A percentile compares a stretch with the other conserved stretches of the same genome.
These are phyloP conservation scores for Urophycis tenuis DNA, from an alignment of 2,797 vertebrate genomes.

Conservation along the genomic window DNA sequence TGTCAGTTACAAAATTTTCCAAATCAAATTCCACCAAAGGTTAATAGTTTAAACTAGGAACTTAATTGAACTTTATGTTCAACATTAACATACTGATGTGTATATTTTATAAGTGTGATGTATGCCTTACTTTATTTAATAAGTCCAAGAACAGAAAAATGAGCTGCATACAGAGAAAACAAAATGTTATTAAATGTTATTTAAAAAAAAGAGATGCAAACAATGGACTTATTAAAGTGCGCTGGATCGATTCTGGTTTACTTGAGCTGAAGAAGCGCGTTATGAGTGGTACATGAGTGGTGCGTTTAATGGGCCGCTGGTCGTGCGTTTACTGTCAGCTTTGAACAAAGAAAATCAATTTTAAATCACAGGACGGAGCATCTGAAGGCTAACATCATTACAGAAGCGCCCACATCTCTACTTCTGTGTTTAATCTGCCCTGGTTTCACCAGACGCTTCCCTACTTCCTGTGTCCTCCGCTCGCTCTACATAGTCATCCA, in stretches of 20 bases:
- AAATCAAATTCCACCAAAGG: constrained; percentile 4
- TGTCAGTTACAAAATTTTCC: background rate
- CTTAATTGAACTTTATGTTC: background rate
- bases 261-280: background rate
- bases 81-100: background rate
- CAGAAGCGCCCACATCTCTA: background rate
- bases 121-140: background rate
- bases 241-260: background rate
- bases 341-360: constrained; percentile 1
- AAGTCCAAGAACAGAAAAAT: background rate
- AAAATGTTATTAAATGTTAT: background rate
- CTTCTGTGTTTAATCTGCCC: background rate
- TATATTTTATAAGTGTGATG: background rate
- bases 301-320: background rate
- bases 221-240: background rate
- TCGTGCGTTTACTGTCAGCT: background rate
- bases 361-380: background rate
- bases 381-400: background rate
- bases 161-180: background rate
- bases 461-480: background rate
- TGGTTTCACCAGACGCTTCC: background rate
- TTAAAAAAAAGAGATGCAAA: background rate
- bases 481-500: constrained; percentile 37
- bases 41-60: background rate
- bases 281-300: background rate